Evolutionary conservation across 2,113 vertebrate genomes (phyloP).

Genomic region (Alligator mississippiensis): DNA sequence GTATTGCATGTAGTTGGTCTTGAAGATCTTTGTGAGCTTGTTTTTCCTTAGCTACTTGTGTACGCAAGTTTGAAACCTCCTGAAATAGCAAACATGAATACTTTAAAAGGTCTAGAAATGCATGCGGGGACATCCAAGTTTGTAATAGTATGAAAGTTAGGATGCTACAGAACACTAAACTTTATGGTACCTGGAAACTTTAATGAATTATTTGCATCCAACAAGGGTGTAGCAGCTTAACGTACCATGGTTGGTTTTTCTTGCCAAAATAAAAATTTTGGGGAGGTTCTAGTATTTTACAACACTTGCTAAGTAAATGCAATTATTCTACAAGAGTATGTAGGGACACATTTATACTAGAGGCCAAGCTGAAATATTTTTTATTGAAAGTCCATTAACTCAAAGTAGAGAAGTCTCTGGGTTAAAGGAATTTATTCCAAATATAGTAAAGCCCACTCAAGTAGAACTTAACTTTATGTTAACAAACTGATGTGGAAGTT

Average conservation of each 20-base stretch:
- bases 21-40: conserved; percentile 78
- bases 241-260: not conserved
- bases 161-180: fast-evolving
- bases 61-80: conserved; percentile 87
- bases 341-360: not conserved
- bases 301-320: not conserved
- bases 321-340: not conserved
- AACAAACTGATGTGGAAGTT: too few species aligned
- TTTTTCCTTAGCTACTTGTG: conserved; percentile 82
- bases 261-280: not conserved
- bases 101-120: not conserved
- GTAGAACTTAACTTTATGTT: too few species aligned
- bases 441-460: not conserved
- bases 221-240: not conserved
- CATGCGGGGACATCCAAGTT: not conserved
- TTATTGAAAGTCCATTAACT: not conserved
- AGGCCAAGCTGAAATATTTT: not conserved
- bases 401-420: too few species aligned
- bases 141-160: not conserved
- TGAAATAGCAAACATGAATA: conserved; percentile 39
- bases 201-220: not conserved
- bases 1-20: conserved; percentile 79
- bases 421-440: not conserved
- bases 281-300: not conserved
- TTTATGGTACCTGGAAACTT: not conserved